Conservation (phyloP, 2,888 invertebrate species). For the Steinernema scapterisci region DNA sequence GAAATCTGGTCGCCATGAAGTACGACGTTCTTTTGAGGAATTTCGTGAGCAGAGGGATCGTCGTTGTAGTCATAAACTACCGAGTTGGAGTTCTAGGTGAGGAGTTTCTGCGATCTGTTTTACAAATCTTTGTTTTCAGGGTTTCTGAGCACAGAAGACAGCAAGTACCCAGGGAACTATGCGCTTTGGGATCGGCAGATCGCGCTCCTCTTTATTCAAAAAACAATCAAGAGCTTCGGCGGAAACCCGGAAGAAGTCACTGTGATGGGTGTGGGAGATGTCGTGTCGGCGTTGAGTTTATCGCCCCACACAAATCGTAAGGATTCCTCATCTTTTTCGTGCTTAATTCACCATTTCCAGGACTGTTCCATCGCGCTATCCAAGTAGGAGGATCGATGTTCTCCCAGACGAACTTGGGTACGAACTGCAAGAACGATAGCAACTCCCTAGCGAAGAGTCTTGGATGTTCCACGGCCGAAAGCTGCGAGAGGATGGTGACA, state of each 20-base stretch:
- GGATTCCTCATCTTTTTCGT: neutral
- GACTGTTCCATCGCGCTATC: neutral
- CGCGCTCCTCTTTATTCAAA: neutral
- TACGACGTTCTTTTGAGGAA: neutral
- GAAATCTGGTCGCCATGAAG: neutral
- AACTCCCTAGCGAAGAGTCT: neutral
- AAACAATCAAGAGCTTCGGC: neutral
- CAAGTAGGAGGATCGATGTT: neutral
- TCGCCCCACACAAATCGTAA: conserved; percentile 11
- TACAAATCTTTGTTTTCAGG: neutral
- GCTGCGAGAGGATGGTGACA: neutral
- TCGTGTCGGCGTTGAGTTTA: neutral
- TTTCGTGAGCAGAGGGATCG: conserved; percentile 10
- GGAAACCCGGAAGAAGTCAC: neutral
- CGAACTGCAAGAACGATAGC: neutral
- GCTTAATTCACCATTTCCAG: neutral
- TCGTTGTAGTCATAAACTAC: neutral
- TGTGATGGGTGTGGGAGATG: neutral
- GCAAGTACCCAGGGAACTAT: neutral
- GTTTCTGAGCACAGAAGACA: neutral
- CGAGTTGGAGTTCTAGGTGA: neutral
- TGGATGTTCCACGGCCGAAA: neutral
- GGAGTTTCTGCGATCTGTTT: too few species aligned
- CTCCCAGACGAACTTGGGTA: neutral
- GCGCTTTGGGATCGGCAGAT: neutral